Base-by-base conservation (phyloP, 2,113 vertebrate species). In the Propithecus coquereli region DNA sequence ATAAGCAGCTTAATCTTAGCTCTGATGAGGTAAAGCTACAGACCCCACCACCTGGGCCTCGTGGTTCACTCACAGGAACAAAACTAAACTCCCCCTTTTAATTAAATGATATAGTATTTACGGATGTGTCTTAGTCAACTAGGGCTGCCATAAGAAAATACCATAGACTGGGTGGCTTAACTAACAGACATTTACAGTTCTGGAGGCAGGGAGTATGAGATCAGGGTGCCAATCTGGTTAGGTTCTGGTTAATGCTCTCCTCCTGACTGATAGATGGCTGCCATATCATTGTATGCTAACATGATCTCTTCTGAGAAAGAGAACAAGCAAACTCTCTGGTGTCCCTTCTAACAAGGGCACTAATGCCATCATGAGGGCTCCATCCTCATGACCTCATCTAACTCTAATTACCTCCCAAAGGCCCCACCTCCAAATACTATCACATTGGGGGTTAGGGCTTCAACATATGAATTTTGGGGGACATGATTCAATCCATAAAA, bases 21-120 rank as follows among this genome's bases (percentile, higher is more conserved):
- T 74, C 14, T 83, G 25, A 94, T 22, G 37, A 94, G 63, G 7
- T 37, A 0, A 30, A 96, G 3, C 45, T 76, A 32, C 2, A 65
- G 66, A 77, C 43, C 0, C 0, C 50, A 63, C 32, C 37, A 37
- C 6, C 20, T 65, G 34, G 43, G 17, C 32, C 50, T 66, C 37
- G 74, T 65, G 40, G 17, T 71, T 95, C 40, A 92, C 23, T 74
- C 54, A 79, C 27, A n/a, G 23, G 32, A 14, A 73, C 7, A 79
- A 63, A 88, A 79, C 16, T 2, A 93, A 76, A 34, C 11, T 77
- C 73, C 5, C n/a, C 27, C 5, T 43, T 86, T 86, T 82, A 97
- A 94, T 83, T 89, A 87, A 89, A 73, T 94, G 37, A 70, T 25
- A 18, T 12, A 40, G 30, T 57, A 82, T 6, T n/a, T 68, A 47